phyloP scores from a whole-genome alignment of 1,140 invertebrate species.

The Coenobita brevimanus region DNA sequence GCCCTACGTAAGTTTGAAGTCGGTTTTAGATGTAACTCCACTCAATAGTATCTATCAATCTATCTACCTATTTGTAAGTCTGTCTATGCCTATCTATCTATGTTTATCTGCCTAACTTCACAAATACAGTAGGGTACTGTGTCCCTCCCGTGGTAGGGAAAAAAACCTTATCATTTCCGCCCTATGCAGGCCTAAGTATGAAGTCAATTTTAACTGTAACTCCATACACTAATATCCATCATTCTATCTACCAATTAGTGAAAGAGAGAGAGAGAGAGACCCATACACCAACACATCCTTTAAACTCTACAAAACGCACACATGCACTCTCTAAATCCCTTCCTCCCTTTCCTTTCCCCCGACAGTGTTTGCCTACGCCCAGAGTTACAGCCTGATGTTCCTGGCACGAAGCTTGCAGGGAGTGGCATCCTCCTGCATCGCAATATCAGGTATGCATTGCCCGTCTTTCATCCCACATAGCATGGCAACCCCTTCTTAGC shows the following conservation, averaged over 20 bases:
- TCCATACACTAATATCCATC: background rate
- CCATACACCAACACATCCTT: too few species aligned
- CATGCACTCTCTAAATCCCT: too few species aligned
- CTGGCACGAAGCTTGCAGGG: conserved; percentile 89
- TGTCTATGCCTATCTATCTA: too few species aligned
- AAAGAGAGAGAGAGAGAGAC: too few species aligned
- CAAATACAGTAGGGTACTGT: conserved; percentile 84
- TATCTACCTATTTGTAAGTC: too few species aligned
- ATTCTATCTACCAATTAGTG: too few species aligned
- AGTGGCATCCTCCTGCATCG: conserved; percentile 86
- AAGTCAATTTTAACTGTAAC: conserved; percentile 21
- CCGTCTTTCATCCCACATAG: background rate
- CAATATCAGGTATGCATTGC: conserved; percentile 81
- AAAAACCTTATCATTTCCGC: conserved; percentile 86
- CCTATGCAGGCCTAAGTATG: conserved; percentile 82
- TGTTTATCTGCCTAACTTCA: conserved; percentile 80
- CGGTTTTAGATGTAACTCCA: background rate
- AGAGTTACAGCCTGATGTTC: conserved; percentile 83
- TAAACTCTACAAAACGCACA: too few species aligned
- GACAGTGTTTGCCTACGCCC: conserved; percentile 87
- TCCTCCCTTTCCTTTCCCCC: conserved; percentile 64
- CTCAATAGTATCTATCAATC: background rate
- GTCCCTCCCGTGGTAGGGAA: conserved; percentile 88
- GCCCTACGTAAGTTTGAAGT: conserved; percentile 81
- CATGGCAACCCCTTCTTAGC: too few species aligned